These are phyloP conservation scores for Orthosia gothica DNA, from an alignment of 2,888 invertebrate species.

Conservation along the genomic window DNA sequence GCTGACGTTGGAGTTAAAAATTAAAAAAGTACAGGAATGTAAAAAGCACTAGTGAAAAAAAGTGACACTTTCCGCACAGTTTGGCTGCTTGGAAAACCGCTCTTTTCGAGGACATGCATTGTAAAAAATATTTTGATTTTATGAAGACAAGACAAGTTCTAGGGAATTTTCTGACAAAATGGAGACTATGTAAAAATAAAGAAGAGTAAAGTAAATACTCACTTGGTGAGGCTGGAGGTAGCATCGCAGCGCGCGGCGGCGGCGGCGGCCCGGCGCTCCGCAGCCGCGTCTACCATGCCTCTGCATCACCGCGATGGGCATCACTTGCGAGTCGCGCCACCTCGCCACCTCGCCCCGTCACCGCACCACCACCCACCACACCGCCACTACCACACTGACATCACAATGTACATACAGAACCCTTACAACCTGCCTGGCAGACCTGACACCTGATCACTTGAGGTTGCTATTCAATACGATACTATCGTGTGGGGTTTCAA, in stretches of 20 bases:
- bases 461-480: conserved; percentile 72
- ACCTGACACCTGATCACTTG: conserved; percentile 80
- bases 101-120: no score
- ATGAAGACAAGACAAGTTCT: neutral
- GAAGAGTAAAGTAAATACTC: conserved; percentile 69
- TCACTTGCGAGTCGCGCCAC: conserved; percentile 83
- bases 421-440: conserved; percentile 74
- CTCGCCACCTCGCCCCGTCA: conserved; percentile 72
- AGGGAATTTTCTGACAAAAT: neutral
- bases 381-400: conserved; percentile 81
- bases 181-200: neutral
- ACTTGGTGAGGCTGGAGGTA: conserved; percentile 88
- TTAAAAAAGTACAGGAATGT: no score
- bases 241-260: conserved; percentile 86
- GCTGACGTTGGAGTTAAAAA: no score
- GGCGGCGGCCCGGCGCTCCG: conserved; percentile 89
- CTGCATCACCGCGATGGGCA: conserved; percentile 90
- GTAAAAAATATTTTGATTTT: no score
- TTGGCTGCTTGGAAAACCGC: no score
- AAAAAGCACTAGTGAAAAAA: no score
- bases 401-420: conserved; percentile 77
- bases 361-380: conserved; percentile 82
- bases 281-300: conserved; percentile 91
- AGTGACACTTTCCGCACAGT: no score
- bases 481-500: conserved; percentile 64